phyloP scores from a whole-genome alignment of 92 coral and sea anemone species.

The Paramuricea clavata region DNA sequence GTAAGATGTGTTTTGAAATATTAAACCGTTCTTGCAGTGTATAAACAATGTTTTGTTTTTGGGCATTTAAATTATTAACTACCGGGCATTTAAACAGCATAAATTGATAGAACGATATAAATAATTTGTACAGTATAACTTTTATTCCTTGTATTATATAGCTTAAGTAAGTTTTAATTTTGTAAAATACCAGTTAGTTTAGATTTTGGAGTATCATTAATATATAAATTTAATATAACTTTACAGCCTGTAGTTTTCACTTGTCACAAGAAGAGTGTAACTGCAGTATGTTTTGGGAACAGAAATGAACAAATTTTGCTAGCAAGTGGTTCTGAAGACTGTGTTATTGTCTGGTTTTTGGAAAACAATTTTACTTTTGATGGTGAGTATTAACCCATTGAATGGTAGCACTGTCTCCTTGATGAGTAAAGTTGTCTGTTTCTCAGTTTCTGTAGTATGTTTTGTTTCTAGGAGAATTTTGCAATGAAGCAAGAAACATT shows the following conservation, averaged over 20 bases:
- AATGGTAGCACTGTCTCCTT: too few species aligned
- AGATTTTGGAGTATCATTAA: too few species aligned
- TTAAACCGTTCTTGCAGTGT: background rate
- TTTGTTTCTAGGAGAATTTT: conserved; percentile 21
- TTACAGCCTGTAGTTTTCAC: conserved; percentile 78
- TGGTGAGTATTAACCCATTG: background rate
- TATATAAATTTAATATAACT: background rate
- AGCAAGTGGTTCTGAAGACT: conserved; percentile 91
- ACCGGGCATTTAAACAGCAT: background rate
- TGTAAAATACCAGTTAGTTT: too few species aligned
- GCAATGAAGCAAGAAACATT: conserved; percentile 37
- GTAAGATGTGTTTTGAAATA: background rate
- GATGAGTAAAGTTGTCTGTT: too few species aligned
- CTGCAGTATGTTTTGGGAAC: conserved; percentile 86
- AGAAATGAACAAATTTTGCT: conserved; percentile 71
- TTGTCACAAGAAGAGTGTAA: conserved; percentile 77
- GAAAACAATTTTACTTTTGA: conserved; percentile 59
- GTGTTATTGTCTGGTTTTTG: conserved; percentile 87
- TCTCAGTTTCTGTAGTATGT: too few species aligned
- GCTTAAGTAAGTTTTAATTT: too few species aligned
- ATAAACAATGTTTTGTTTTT: background rate
- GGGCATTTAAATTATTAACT: background rate
- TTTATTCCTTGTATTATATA: too few species aligned
- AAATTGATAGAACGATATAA: too few species aligned
- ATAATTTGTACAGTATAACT: too few species aligned